Conservation (phyloP, 1,140 invertebrate genomes). For the Brachionus rotundiformis region DNA sequence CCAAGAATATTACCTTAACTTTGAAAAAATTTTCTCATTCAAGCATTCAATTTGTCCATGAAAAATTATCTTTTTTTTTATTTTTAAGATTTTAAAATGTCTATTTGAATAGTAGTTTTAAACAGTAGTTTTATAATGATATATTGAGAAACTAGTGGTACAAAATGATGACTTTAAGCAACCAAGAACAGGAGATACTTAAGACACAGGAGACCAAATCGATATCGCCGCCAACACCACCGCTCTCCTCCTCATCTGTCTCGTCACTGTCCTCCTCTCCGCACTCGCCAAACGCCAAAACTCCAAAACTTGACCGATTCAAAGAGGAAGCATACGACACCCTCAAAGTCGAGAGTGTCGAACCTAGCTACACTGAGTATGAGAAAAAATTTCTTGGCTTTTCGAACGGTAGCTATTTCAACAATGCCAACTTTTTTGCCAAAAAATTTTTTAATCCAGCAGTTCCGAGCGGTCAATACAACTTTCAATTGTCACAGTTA, state of each 20-base stretch:
- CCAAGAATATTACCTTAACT: conserved; percentile 32
- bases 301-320: background rate
- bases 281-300: background rate
- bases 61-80: background rate
- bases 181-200: conserved; percentile 3
- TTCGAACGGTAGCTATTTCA: background rate
- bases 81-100: conserved; percentile 2
- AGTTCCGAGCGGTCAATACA: background rate
- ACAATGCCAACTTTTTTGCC: conserved; percentile 17
- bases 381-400: background rate
- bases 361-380: background rate
- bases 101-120: conserved; percentile 5
- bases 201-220: background rate
- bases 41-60: conserved; percentile 12
- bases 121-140: conserved; percentile 34
- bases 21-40: background rate
- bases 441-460: conserved; percentile 6
- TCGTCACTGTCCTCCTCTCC: conserved; percentile 29
- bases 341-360: background rate
- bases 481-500: conserved; percentile 22
- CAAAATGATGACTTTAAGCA: conserved; percentile 17
- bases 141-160: background rate
- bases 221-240: conserved; percentile 32
- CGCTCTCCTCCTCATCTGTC: background rate
- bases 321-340: background rate